These are phyloP conservation scores for Scrobipalpa atriplicella DNA, from an alignment of 2,888 invertebrate species.

Conservation along the genomic window DNA sequence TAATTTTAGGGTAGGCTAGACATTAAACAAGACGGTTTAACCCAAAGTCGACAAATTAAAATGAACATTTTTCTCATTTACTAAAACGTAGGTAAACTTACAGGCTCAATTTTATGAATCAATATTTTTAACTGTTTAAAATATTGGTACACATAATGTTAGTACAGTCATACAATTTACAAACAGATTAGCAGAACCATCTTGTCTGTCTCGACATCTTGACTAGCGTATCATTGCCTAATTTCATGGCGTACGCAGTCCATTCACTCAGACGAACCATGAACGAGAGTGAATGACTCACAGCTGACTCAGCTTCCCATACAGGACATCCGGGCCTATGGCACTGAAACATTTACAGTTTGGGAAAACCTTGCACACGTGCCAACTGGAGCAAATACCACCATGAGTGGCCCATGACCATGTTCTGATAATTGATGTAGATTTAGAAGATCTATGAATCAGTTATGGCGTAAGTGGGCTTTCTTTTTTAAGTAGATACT, in stretches of 20 bases:
- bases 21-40: no score
- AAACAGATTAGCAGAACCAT: background rate
- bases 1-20: no score
- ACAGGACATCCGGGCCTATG: conserved; percentile 1
- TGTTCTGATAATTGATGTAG: conserved; percentile 1
- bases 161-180: background rate
- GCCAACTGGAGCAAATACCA: background rate
- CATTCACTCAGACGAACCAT: conserved; percentile 53
- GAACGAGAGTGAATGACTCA: conserved; percentile 45
- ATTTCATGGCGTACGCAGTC: conserved; percentile 42
- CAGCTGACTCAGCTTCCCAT: conserved; percentile 43
- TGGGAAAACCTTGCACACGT: conserved; percentile 11
- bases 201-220: conserved; percentile 26
- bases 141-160: background rate
- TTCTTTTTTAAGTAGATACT: background rate
- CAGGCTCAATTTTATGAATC: no score
- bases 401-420: background rate
- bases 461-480: conserved; percentile 1
- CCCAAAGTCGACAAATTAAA: no score
- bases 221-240: conserved; percentile 29
- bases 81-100: no score
- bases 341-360: conserved; percentile 11
- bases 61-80: no score
- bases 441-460: background rate
- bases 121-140: no score